Evolutionary conservation across 2,797 vertebrate genomes (phyloP), one percentile per base, ranked within the genome.

Genomic region (Microhierax caerulescens): DNA sequence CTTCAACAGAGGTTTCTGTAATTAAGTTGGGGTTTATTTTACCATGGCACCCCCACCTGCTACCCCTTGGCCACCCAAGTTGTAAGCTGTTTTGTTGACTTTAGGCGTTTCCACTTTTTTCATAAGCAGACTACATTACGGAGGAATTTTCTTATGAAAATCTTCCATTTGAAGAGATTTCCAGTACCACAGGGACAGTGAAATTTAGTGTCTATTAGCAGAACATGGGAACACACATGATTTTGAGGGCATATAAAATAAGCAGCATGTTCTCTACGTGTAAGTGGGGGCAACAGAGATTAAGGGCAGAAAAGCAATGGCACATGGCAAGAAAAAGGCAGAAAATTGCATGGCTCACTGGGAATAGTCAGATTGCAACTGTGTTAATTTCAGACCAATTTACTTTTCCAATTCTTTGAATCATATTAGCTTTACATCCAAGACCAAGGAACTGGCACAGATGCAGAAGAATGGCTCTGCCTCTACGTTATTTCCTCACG

Each of bases 41-140:
- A 76, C 83, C 43, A 8, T 51, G 85, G 82, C 86, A 91, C 88
- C 70, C 90, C 89, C 89, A 88, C 87, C 92, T 94, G 95, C 84
- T 89, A 72, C 41, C 75, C 78, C 39, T 9, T 1, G 89, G 85
- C 96, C 96, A 96, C 96, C 92, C 96, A 96, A 28, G 93, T n/a
- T 69, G 84, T 8, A 21, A 77, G 50, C 68, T 85, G 68, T 88
- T 80, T 21, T 8, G 0, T 60, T 88, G 92, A 91, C 81, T 93
- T 72, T 7, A 91, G 74, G 90, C 4, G 0, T 91, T 96, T 73
- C 88, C 90, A 56, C 48, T 67, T 37, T 43, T 60, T 90, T 56
- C 72, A 51, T 37, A 56, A 86, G 60, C 80, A 90, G 70, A 16
- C 72, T 93, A 67, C 94, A 92, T 86, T 74, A 68, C 69, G 48